Conservation (phyloP, 2,113 vertebrate genomes). For the Hippocampus mohnikei region DNA sequence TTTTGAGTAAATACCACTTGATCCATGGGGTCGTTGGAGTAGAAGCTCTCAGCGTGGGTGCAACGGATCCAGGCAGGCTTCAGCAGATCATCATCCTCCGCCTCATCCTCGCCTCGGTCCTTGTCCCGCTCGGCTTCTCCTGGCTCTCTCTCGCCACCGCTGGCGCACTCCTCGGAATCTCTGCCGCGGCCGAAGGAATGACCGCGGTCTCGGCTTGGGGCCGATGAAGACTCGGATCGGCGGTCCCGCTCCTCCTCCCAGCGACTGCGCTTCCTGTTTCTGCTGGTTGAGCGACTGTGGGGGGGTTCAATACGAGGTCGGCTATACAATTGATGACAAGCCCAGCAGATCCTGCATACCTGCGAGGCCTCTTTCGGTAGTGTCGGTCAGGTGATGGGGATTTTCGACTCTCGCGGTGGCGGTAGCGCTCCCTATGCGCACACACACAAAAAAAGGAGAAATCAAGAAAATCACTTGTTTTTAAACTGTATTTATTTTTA, state of each 20-base stretch:
- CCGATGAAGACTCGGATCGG: constrained; percentile 56
- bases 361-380: constrained; percentile 80
- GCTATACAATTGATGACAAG: background rate
- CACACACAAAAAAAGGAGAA: constrained; percentile 2
- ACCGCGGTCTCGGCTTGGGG: constrained; percentile 56
- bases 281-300: constrained; percentile 77
- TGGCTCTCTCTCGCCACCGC: constrained; percentile 70
- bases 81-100: constrained; percentile 84
- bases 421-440: constrained; percentile 78
- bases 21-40: constrained; percentile 97
- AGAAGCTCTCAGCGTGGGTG: constrained; percentile 94
- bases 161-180: constrained; percentile 36
- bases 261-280: constrained; percentile 85
- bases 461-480: too few relatives aligned
- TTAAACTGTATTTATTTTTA: too few relatives aligned
- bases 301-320: background rate
- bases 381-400: constrained; percentile 85
- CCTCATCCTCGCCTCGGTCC: constrained; percentile 71
- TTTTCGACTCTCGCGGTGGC: constrained; percentile 83
- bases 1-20: constrained; percentile 82
- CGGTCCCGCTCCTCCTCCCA: constrained; percentile 84
- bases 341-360: constrained; percentile 56
- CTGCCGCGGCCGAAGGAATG: constrained; percentile 43
- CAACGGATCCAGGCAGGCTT: constrained; percentile 97
- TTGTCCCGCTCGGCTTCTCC: constrained; percentile 63